Percentiles rank a stretch among this genome's conserved stretches.
These are phyloP conservation scores for Chaenodraco wilsoni DNA, from an alignment of 2,797 vertebrate species.

Conservation along the genomic window DNA sequence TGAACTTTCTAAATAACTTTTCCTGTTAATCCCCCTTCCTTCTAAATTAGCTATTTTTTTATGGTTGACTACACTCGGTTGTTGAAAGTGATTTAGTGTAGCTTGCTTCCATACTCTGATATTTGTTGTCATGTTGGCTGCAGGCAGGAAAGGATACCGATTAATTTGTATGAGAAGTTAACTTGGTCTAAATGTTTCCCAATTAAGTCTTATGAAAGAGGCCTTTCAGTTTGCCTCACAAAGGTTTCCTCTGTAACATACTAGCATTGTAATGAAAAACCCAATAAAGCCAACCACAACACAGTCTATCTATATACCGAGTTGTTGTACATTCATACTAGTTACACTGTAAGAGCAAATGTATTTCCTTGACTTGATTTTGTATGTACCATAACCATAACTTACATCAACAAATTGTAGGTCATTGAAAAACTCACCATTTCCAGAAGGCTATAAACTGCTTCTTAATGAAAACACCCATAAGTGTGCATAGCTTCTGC, in stretches of 20 bases:
- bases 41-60: neutral
- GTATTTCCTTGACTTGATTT: conserved; percentile 1
- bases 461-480: conserved; percentile 8
- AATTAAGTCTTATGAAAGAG: conserved; percentile 75
- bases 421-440: conserved; percentile 13
- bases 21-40: conserved; percentile 8
- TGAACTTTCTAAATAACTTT: conserved; percentile 23
- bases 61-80: neutral
- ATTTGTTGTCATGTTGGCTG: conserved; percentile 36
- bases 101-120: conserved; percentile 8
- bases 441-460: neutral
- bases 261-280: conserved; percentile 67
- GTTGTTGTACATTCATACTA: conserved; percentile 35
- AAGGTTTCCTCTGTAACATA: conserved; percentile 63
- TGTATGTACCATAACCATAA: conserved; percentile 20
- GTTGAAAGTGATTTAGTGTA: neutral
- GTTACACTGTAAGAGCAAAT: conserved; percentile 20
- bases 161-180: conserved; percentile 70
- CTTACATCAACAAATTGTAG: conserved; percentile 14
- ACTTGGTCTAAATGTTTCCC: conserved; percentile 68
- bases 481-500: conserved; percentile 13
- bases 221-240: conserved; percentile 75
- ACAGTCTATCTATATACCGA: conserved; percentile 36
- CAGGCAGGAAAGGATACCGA: conserved; percentile 56
- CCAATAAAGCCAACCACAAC: conserved; percentile 57